phyloP scores from a whole-genome alignment of 2,888 invertebrate genomes.

The Coleophora flavipennella region DNA sequence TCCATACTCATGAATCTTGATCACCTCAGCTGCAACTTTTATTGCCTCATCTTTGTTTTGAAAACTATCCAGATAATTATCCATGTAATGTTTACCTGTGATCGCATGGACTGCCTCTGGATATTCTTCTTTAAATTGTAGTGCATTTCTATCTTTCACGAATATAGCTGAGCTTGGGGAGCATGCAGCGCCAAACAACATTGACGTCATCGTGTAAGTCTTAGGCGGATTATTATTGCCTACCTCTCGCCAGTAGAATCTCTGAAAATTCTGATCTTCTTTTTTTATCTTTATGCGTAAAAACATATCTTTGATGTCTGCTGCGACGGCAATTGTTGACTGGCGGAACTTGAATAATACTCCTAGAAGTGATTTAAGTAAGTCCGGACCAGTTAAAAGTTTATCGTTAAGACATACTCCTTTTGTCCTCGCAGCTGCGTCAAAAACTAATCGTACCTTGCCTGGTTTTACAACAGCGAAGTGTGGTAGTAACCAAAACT shows the following conservation, averaged over 20 bases:
- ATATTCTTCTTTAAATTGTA: too few species aligned
- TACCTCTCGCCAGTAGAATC: background rate
- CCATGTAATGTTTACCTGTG: too few species aligned
- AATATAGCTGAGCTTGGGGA: too few species aligned
- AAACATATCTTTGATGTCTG: slow-evolving; percentile 20
- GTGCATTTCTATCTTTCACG: too few species aligned
- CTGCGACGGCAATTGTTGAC: slow-evolving; percentile 11
- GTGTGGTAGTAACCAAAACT: slow-evolving; percentile 13
- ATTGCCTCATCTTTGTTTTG: too few species aligned
- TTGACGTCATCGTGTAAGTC: too few species aligned
- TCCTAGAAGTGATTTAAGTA: slow-evolving; percentile 15
- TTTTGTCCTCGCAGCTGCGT: slow-evolving; percentile 8
- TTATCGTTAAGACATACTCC: slow-evolving; percentile 12
- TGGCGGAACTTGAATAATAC: slow-evolving; percentile 15
- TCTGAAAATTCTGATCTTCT: slow-evolving; percentile 3
- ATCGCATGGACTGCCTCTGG: too few species aligned
- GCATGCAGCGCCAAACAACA: too few species aligned
- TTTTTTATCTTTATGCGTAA: slow-evolving; percentile 10
- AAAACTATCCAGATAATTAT: too few species aligned
- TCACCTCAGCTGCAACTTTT: too few species aligned
- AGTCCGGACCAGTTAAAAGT: slow-evolving; percentile 14
- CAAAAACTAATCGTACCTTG: slow-evolving; percentile 1
- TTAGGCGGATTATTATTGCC: too few species aligned
- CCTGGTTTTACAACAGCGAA: slow-evolving; percentile 12
- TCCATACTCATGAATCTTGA: too few species aligned